phyloP scores from a whole-genome alignment of 2,888 invertebrate species.

The Dolichopus griseipennis region DNA sequence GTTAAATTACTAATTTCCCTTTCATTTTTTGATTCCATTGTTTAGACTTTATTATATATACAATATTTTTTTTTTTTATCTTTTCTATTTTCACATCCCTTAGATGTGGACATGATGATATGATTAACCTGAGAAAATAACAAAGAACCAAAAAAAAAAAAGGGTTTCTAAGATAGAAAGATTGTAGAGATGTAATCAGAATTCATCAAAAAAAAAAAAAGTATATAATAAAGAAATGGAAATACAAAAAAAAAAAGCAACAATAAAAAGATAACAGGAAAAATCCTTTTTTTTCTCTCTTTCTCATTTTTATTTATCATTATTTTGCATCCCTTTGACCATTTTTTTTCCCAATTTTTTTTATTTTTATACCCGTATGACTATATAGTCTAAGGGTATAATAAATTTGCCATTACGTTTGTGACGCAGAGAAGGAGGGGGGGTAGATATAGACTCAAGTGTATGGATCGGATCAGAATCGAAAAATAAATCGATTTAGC shows the following conservation, averaged over 20 bases:
- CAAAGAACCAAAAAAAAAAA: too few relatives aligned
- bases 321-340: not conserved
- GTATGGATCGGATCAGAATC: too few relatives aligned
- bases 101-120: not conserved
- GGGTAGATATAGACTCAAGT: too few relatives aligned
- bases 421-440: too few relatives aligned
- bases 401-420: too few relatives aligned
- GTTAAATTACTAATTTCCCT: constrained; percentile 2
- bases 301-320: not conserved
- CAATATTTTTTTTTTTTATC: too few relatives aligned
- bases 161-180: not conserved
- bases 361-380: too few relatives aligned
- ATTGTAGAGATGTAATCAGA: not conserved
- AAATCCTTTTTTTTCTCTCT: not conserved
- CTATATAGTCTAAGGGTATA: too few relatives aligned
- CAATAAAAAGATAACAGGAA: not conserved
- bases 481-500: too few relatives aligned
- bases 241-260: not conserved
- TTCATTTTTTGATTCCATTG: not conserved
- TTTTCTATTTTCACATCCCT: not conserved
- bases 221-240: not conserved
- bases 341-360: not conserved
- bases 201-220: not conserved
- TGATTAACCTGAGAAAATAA: not conserved
- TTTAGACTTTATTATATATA: not conserved